phyloP scores from a whole-genome alignment of 2,888 invertebrate genomes.

The Cheilosia vernalis region DNA sequence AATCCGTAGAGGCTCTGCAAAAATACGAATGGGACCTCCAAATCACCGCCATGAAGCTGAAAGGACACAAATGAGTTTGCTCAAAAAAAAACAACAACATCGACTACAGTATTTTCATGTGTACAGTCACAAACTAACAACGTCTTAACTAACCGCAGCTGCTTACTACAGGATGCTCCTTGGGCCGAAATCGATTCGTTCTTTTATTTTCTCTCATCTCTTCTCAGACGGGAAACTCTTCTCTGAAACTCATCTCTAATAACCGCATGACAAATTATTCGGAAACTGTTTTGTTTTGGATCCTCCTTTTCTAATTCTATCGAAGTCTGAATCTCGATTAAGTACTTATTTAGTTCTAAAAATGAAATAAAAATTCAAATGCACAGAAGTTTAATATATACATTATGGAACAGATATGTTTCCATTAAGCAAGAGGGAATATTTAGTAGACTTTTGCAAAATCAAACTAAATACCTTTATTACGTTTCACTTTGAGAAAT shows the following conservation, averaged over 20 bases:
- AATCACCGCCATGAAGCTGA: conserved; percentile 81
- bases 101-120: conserved; percentile 43
- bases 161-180: background rate
- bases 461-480: conserved; percentile 41
- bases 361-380: conserved; percentile 24
- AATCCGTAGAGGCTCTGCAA: conserved; percentile 81
- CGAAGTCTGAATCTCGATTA: conserved; percentile 76
- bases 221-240: conserved; percentile 4
- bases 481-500: conserved; percentile 36
- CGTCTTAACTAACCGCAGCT: conserved; percentile 22
- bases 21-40: conserved; percentile 83
- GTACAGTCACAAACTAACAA: conserved; percentile 57
- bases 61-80: conserved; percentile 72
- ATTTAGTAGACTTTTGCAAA: conserved; percentile 27
- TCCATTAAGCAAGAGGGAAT: conserved; percentile 9
- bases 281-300: conserved; percentile 12
- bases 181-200: conserved; percentile 44
- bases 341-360: conserved; percentile 75
- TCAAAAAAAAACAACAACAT: conserved; percentile 1
- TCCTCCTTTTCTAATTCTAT: conserved; percentile 37
- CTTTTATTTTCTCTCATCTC: background rate
- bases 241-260: conserved; percentile 12
- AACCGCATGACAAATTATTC: conserved; percentile 51
- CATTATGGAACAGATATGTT: background rate
- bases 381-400: conserved; percentile 18